Percentiles rank a stretch among this genome's conserved stretches.
phyloP scores from a whole-genome alignment of 2,797 vertebrate species.

The Onychomys torridus region DNA sequence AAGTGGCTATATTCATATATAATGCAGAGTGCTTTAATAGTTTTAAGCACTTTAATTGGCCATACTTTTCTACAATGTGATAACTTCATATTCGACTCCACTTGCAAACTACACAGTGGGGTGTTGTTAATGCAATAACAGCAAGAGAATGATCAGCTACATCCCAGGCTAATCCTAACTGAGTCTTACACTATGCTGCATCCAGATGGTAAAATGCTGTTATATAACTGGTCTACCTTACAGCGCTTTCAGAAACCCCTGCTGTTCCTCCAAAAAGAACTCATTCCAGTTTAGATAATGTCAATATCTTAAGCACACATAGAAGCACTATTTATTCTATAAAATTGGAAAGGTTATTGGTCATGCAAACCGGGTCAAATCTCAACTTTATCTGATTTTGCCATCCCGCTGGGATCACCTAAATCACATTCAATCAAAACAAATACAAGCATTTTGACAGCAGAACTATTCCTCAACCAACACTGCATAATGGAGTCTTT shows the following conservation, averaged over 20 bases:
- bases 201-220: constrained; percentile 43
- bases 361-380: constrained; percentile 73
- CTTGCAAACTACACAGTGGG: neutral
- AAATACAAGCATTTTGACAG: constrained; percentile 74
- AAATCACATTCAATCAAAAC: constrained; percentile 71
- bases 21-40: neutral
- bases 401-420: constrained; percentile 52
- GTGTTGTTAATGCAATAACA: neutral
- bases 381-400: constrained; percentile 73
- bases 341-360: constrained; percentile 77
- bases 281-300: constrained; percentile 71
- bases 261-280: constrained; percentile 52
- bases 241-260: constrained; percentile 49
- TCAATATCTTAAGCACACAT: constrained; percentile 70
- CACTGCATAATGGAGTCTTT: constrained; percentile 60
- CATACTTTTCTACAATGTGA: neutral
- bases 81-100: constrained; percentile 14
- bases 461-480: constrained; percentile 63
- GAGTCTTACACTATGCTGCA: constrained; percentile 10
- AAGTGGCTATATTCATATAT: neutral
- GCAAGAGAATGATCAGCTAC: neutral
- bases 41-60: neutral
- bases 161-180: neutral
- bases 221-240: constrained; percentile 18
- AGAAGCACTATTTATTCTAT: constrained; percentile 72